These are phyloP conservation scores for Nothocercus nigrocapillus DNA, from an alignment of 2,113 vertebrate species.

Conservation along the genomic window DNA sequence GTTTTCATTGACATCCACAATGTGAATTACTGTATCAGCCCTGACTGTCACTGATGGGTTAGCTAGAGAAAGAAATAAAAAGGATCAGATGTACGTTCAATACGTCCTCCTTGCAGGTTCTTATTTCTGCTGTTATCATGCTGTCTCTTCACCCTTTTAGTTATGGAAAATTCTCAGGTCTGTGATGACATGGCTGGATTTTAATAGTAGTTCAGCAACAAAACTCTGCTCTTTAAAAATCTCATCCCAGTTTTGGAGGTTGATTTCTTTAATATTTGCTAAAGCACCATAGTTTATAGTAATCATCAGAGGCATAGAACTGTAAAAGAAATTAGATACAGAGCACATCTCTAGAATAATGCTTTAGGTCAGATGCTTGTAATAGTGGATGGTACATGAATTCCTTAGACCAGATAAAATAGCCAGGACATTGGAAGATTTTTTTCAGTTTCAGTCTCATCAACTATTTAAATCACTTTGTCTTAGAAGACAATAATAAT, in stretches of 20 bases:
- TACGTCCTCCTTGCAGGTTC: background rate
- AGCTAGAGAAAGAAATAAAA: constrained; percentile 57
- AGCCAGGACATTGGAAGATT: background rate
- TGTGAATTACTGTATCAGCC: constrained; percentile 80
- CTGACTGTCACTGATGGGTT: constrained; percentile 79
- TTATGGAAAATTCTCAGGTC: too few species aligned
- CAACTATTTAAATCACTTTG: background rate
- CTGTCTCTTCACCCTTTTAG: background rate
- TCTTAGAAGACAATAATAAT: background rate
- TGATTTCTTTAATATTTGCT: background rate
- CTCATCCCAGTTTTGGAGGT: background rate
- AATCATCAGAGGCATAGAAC: background rate
- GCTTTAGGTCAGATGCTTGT: background rate
- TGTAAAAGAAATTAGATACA: background rate
- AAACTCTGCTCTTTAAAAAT: background rate
- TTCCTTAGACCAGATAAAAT: background rate
- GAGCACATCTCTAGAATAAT: background rate
- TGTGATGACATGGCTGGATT: background rate
- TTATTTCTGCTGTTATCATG: background rate
- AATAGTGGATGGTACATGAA: background rate
- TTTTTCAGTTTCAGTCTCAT: background rate
- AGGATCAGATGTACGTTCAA: background rate
- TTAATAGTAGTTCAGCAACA: background rate
- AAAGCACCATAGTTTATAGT: background rate
- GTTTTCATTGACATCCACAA: constrained; percentile 84